Evolutionary conservation across 2,888 invertebrate species (phyloP).

Genomic region (Thelaira solivaga): DNA sequence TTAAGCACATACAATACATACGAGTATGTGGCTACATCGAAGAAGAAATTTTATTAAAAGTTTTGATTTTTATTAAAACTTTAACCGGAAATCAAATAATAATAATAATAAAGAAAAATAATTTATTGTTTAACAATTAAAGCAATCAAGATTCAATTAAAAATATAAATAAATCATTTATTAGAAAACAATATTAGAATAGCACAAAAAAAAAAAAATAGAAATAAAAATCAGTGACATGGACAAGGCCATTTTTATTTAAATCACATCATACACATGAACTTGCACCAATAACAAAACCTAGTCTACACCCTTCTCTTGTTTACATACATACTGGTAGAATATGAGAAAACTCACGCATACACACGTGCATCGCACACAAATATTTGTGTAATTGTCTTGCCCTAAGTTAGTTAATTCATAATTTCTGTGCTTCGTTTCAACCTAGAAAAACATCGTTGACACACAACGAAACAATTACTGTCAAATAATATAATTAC

Average conservation of each 20-base stretch:
- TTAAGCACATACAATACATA: background rate
- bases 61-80: background rate
- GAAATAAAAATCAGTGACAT: constrained; percentile 40
- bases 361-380: too few relatives aligned
- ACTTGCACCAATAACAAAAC: constrained; percentile 20
- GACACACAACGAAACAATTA: background rate
- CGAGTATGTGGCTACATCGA: background rate
- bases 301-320: too few relatives aligned
- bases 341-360: too few relatives aligned
- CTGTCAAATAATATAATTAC: constrained; percentile 2
- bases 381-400: background rate
- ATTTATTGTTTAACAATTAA: constrained; percentile 39
- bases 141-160: constrained; percentile 39
- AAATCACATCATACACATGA: background rate
- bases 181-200: background rate
- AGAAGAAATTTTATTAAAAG: background rate
- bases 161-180: constrained; percentile 21
- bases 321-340: background rate
- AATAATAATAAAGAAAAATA: constrained; percentile 12
- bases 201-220: background rate
- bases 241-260: constrained; percentile 48
- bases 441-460: background rate
- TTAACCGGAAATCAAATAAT: constrained; percentile 16
- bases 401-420: background rate
- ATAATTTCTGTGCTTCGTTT: background rate